phyloP scores from a whole-genome alignment of 2,797 vertebrate species.

The Lithobates sylvaticus region DNA sequence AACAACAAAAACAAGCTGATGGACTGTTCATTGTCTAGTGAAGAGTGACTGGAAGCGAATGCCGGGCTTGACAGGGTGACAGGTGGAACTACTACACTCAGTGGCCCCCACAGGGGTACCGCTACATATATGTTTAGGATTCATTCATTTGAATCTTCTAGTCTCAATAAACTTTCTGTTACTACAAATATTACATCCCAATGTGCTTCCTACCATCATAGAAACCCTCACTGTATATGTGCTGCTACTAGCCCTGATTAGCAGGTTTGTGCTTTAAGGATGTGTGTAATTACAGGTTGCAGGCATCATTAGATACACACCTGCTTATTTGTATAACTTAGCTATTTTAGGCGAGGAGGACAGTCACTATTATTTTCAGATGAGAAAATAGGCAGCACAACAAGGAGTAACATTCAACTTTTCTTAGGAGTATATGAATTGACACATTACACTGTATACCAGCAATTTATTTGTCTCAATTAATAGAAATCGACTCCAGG shows the following conservation, averaged over 20 bases:
- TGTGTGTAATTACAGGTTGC: constrained; percentile 39
- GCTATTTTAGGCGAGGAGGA: constrained; percentile 4
- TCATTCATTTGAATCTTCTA: background rate
- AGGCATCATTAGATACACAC: constrained; percentile 10
- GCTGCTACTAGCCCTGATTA: background rate
- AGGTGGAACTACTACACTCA: too few species aligned
- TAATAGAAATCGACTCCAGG: too few species aligned
- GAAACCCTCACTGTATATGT: background rate
- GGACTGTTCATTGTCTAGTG: too few species aligned
- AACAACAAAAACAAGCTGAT: too few species aligned
- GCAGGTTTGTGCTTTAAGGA: constrained; percentile 23
- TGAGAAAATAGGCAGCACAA: too few species aligned
- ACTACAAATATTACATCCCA: background rate
- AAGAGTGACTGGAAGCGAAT: too few species aligned
- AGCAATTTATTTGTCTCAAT: too few species aligned
- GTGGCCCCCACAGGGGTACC: too few species aligned
- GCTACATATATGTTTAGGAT: background rate
- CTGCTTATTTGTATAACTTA: constrained; percentile 14
- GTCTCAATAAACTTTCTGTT: background rate
- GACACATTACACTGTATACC: too few species aligned
- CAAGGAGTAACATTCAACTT: too few species aligned
- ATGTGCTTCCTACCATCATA: background rate
- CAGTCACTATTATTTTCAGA: constrained; percentile 1
- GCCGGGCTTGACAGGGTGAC: too few species aligned
- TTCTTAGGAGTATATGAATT: too few species aligned